These are phyloP conservation scores for Melinaea menophilus DNA, from an alignment of 2,888 invertebrate genomes.

Conservation along the genomic window DNA sequence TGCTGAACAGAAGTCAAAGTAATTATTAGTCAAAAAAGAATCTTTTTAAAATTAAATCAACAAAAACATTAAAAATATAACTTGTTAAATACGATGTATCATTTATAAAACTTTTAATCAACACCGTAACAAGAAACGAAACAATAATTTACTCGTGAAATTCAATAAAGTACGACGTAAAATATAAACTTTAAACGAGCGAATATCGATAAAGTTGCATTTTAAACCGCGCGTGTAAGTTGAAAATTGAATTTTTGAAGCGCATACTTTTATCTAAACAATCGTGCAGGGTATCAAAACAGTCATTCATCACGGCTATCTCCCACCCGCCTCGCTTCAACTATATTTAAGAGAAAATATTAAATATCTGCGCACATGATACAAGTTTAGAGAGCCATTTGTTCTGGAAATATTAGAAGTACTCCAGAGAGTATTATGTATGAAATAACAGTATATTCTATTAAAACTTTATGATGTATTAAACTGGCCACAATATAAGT, in stretches of 20 bases:
- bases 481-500: background rate
- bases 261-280: constrained; percentile 55
- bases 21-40: background rate
- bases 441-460: constrained; percentile 4
- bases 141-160: background rate
- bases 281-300: constrained; percentile 60
- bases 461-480: background rate
- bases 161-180: background rate
- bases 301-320: constrained; percentile 68
- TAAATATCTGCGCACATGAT: constrained; percentile 19
- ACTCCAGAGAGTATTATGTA: constrained; percentile 4
- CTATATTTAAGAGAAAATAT: constrained; percentile 36
- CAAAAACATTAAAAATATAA: background rate
- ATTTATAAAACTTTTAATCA: background rate
- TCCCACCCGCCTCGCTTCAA: constrained; percentile 52
- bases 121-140: background rate
- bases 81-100: background rate
- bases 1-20: background rate
- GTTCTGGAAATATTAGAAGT: constrained; percentile 6
- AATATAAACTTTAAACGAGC: constrained; percentile 17
- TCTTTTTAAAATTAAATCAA: background rate
- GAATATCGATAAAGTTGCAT: constrained; percentile 22
- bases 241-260: constrained; percentile 43
- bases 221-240: constrained; percentile 23
- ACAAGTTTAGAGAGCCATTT: constrained; percentile 13